Evolutionary conservation across 2,797 vertebrate genomes (phyloP).

Genomic region (Gila robusta): DNA sequence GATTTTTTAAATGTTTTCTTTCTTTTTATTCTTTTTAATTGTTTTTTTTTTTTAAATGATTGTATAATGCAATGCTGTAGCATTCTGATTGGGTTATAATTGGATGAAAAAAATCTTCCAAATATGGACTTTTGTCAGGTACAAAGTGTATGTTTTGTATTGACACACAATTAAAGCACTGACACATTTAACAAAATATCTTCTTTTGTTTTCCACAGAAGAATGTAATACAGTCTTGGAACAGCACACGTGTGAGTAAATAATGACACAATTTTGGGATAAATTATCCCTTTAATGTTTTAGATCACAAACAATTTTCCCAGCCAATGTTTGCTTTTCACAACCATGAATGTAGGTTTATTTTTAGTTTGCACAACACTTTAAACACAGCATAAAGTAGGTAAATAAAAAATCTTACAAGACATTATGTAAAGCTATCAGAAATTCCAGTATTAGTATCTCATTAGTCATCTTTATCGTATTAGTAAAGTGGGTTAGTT

Average conservation of each 20-base stretch:
- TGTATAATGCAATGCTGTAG: neutral
- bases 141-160: neutral
- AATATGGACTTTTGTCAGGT: neutral
- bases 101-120: neutral
- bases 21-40: neutral
- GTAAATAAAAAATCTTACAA: neutral
- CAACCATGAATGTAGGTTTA: neutral
- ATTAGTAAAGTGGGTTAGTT: constrained; percentile 25
- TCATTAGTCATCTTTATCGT: constrained; percentile 34
- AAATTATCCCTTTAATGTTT: neutral
- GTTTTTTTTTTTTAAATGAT: neutral
- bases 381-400: neutral
- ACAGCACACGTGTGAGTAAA: neutral
- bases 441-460: constrained; percentile 13
- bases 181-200: neutral
- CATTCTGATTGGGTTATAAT: neutral
- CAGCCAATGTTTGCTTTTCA: neutral
- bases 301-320: neutral
- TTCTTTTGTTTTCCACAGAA: neutral
- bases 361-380: neutral
- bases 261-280: neutral
- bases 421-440: constrained; percentile 4
- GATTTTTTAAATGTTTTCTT: neutral
- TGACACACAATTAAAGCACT: neutral
- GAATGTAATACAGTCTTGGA: neutral